phyloP scores from a whole-genome alignment of 2,888 invertebrate species.

The Rotaria magnacalcarata region DNA sequence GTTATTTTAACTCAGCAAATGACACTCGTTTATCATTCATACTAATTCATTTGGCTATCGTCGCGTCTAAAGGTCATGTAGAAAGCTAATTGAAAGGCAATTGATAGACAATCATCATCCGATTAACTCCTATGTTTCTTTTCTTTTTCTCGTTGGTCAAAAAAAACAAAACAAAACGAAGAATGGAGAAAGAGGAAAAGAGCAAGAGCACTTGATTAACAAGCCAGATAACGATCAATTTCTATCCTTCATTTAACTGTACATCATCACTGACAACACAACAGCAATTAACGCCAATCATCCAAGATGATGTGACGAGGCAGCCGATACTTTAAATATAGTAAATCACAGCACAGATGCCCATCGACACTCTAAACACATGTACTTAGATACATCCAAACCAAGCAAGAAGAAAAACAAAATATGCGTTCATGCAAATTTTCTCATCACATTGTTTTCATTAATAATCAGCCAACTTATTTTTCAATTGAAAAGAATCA shows the following conservation, averaged over 20 bases:
- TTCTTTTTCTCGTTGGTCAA: not conserved
- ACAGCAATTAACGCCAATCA: slow-evolving; percentile 31
- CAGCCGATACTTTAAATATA: not conserved
- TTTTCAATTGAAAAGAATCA: too few relatives aligned
- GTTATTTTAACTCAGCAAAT: slow-evolving; percentile 6
- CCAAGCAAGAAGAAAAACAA: not conserved
- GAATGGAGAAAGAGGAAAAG: not conserved
- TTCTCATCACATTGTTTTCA: too few relatives aligned
- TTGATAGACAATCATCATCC: slow-evolving; percentile 29
- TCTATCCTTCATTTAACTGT: slow-evolving; percentile 20
- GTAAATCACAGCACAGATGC: slow-evolving; percentile 29
- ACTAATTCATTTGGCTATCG: slow-evolving; percentile 22
- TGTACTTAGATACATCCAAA: not conserved
- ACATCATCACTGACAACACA: slow-evolving; percentile 10
- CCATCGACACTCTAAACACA: not conserved
- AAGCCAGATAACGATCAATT: slow-evolving; percentile 29
- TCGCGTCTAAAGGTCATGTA: slow-evolving; percentile 26
- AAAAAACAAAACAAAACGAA: not conserved
- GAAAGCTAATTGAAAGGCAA: slow-evolving; percentile 31
- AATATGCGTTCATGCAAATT: not conserved
- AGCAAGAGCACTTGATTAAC: slow-evolving; percentile 29
- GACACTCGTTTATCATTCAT: slow-evolving; percentile 20
- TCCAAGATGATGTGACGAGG: not conserved
- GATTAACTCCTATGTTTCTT: not conserved
- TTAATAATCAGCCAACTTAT: too few relatives aligned